Percentiles rank a stretch among this genome's conserved stretches.
These are phyloP conservation scores for Pseudorectes ferrugineus DNA, from an alignment of 2,113 vertebrate species.

Conservation along the genomic window DNA sequence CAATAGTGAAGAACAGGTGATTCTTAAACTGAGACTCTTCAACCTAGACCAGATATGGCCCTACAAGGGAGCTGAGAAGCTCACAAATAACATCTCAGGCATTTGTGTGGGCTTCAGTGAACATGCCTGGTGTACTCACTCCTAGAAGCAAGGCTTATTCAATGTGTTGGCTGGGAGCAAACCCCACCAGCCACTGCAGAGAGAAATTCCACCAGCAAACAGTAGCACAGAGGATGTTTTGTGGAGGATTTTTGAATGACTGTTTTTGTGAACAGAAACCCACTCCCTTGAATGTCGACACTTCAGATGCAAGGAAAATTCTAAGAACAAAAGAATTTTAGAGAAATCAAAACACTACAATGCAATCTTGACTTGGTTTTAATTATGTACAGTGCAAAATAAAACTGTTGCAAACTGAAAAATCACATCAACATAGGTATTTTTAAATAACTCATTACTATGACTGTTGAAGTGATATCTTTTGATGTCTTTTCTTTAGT, in stretches of 20 bases:
- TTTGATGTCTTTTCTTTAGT: neutral
- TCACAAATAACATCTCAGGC: neutral
- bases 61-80: neutral
- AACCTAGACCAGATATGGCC: neutral
- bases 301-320: neutral
- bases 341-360: neutral
- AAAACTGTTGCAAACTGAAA: neutral
- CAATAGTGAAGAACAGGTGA: neutral
- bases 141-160: neutral
- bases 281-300: neutral
- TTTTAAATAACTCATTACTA: neutral
- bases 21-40: neutral
- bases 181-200: neutral
- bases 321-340: neutral
- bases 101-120: neutral
- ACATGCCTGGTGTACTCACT: neutral
- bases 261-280: neutral
- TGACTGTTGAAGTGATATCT: neutral
- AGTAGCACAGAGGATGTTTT: neutral
- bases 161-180: neutral
- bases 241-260: neutral
- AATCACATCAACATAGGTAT: neutral
- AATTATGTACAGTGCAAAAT: neutral
- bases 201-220: conserved; percentile 17
- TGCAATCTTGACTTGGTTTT: neutral